Evolutionary conservation across 2,888 invertebrate species (phyloP), one percentile per base, ranked within the genome.

Genomic region (Stenodema calcarata): DNA sequence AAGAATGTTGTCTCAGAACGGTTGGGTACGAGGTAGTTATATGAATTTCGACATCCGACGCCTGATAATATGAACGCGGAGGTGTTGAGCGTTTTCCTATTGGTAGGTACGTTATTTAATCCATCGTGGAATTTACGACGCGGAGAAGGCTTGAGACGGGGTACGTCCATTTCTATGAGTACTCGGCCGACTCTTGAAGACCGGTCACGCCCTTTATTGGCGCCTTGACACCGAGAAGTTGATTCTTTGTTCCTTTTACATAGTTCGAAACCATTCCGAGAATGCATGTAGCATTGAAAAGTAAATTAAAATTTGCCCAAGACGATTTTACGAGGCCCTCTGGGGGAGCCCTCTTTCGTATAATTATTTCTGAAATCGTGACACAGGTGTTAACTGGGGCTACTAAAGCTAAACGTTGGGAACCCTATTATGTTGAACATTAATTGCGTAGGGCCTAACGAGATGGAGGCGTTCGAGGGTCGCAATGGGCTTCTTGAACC

Each of bases 341-440:
- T 35, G n/a, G 35, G n/a, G 4, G n/a, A 28, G 27, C 73, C 28
- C 30, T 23, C n/a, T n/a, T 78, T 78, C 44, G 78, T 44, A 23
- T 78, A 78, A 78, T 78, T 78, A 78, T 78, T 78, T 78, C 78
- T 78, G 78, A 78, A 78, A 78, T 78, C 78, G 78, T 78, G 78
- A 78, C 78, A 78, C 44, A 78, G 78, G 78, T 44, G 78, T 78
- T 78, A 78, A 78, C 78, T 41, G 73, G 27, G 78, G 78, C 78
- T 44, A 78, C 78, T 78, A 78, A 78, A 78, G 78, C 41, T 78
- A 78, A 78, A 78, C 78, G 78, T 78, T 41, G 78, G 78, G 78
- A 78, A 78, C 42, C 41, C 44, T 16, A 78, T 78, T 78, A 44
- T 78, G 78, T 78, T 44, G 78, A 78, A 78, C 78, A 78, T 78